These are phyloP conservation scores for Corythoichthys intestinalis DNA, from an alignment of 2,113 vertebrate species.

Conservation along the genomic window DNA sequence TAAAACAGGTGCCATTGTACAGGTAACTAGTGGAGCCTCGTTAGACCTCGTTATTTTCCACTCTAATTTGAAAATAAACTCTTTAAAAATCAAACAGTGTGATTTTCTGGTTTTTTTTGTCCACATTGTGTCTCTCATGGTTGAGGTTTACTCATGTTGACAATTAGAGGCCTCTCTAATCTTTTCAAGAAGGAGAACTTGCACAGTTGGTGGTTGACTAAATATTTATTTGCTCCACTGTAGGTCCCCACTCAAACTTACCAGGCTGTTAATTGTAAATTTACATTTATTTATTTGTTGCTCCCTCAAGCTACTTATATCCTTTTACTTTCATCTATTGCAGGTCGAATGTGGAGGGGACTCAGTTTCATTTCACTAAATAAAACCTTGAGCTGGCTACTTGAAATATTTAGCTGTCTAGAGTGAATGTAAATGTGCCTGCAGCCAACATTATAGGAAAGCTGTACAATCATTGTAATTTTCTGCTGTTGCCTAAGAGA, in stretches of 20 bases:
- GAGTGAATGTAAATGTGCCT: constrained; percentile 90
- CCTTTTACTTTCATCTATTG: constrained; percentile 8
- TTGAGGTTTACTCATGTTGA: no score
- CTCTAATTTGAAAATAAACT: no score
- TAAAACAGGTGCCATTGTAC: no score
- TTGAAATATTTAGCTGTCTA: constrained; percentile 96
- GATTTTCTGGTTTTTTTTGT: no score
- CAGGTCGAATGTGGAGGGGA: constrained; percentile 3
- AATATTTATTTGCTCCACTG: no score
- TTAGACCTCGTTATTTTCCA: no score
- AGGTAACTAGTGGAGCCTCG: no score
- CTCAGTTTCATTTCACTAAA: constrained; percentile 73
- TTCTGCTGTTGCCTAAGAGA: constrained; percentile 79
- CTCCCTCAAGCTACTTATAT: constrained; percentile 1
- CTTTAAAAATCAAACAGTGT: no score
- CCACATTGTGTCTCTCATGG: no score
- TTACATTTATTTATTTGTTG: constrained; percentile 21
- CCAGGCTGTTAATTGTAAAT: constrained; percentile 38
- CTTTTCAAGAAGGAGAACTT: no score
- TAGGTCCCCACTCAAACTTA: constrained; percentile 29
- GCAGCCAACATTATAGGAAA: constrained; percentile 82
- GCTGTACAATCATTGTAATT: constrained; percentile 89
- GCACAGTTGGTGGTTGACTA: no score
- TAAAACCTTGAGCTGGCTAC: constrained; percentile 76
- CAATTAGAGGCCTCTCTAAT: no score